A percentile compares a stretch with the other conserved stretches of the same genome.
Evolutionary conservation across 2,888 invertebrate species (phyloP).

Genomic region (Ephialtes manifestator): DNA sequence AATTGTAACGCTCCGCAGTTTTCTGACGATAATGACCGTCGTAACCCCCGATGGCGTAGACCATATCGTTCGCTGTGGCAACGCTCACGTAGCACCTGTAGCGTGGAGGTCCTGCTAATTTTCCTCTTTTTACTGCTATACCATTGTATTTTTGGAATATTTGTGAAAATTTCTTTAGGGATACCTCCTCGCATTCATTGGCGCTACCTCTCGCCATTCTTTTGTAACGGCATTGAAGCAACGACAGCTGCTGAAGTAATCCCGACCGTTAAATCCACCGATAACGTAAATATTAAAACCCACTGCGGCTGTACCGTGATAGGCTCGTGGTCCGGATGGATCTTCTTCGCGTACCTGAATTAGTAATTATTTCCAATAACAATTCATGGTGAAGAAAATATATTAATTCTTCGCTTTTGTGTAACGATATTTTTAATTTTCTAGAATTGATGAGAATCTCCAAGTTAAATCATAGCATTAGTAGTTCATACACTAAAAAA

Average conservation of each 20-base stretch:
- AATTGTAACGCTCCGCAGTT: constrained; percentile 95
- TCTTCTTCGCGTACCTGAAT: constrained; percentile 91
- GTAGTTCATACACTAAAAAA: no score
- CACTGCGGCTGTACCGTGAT: constrained; percentile 97
- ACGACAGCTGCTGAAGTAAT: constrained; percentile 94
- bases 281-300: constrained; percentile 95
- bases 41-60: constrained; percentile 96
- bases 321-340: constrained; percentile 94
- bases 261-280: constrained; percentile 97
- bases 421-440: no score
- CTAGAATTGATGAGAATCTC: no score
- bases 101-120: constrained; percentile 42
- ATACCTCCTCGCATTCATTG: constrained; percentile 94
- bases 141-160: constrained; percentile 13
- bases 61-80: constrained; percentile 91
- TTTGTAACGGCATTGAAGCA: constrained; percentile 95
- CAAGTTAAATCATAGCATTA: no score
- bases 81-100: constrained; percentile 94
- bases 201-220: constrained; percentile 93
- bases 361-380: not conserved
- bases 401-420: no score
- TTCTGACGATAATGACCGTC: constrained; percentile 95
- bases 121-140: constrained; percentile 32
- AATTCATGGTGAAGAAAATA: no score
- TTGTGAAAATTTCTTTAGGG: not conserved